These are phyloP conservation scores for Pionites leucogaster DNA, from an alignment of 2,113 vertebrate genomes.

Conservation along the genomic window DNA sequence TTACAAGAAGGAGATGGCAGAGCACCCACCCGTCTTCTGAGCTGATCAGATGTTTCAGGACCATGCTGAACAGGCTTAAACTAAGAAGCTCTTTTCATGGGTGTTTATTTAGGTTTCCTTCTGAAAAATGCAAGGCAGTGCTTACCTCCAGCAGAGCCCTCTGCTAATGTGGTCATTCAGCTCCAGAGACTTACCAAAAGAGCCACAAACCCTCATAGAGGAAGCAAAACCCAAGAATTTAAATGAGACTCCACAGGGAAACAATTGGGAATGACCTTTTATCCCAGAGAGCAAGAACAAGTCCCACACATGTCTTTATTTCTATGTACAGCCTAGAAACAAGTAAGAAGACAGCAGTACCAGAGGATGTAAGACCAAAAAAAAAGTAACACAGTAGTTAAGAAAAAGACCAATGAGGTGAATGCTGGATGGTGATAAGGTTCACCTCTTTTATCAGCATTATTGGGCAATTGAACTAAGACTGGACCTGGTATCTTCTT, in stretches of 20 bases:
- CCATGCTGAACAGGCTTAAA: not conserved
- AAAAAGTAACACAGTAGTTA: not conserved
- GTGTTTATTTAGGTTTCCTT: not conserved
- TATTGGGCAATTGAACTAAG: not conserved
- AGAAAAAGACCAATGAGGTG: not conserved
- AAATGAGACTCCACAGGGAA: not conserved
- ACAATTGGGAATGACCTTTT: not conserved
- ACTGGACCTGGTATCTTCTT: not conserved
- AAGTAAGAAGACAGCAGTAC: not conserved
- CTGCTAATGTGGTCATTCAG: not conserved
- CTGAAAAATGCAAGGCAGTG: not conserved
- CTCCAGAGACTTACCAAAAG: not conserved
- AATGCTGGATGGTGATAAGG: not conserved
- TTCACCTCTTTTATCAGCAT: not conserved
- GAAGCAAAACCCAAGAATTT: not conserved
- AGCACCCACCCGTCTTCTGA: not conserved
- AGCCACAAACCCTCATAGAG: rapidly evolving
- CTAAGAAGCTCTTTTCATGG: not conserved
- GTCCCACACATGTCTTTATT: not conserved
- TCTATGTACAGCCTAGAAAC: not conserved
- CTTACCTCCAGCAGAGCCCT: not conserved
- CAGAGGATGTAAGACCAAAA: not conserved
- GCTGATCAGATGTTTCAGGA: not conserved
- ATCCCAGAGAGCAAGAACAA: not conserved
- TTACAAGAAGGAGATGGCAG: not conserved